Percentiles rank a stretch among this genome's conserved stretches.
Conservation (phyloP, 2,797 vertebrate species). For the Leptatherina wallacei region DNA sequence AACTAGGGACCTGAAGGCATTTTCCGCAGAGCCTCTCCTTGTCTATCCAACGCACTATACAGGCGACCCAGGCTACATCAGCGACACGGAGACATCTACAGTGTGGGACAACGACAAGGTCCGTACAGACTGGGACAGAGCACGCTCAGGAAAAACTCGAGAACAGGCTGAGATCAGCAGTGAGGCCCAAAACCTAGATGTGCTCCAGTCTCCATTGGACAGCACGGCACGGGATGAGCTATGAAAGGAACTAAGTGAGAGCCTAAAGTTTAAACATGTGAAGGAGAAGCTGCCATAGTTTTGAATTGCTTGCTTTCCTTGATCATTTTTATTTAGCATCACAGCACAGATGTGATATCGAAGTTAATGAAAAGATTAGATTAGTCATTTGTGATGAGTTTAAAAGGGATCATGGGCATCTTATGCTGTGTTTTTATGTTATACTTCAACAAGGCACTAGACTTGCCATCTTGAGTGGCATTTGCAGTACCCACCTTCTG, state of each 20-base stretch:
- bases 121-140: constrained; percentile 91
- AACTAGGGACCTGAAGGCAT: constrained; percentile 87
- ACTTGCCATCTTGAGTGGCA: constrained; percentile 76
- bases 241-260: constrained; percentile 72
- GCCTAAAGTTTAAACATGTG: constrained; percentile 21
- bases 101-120: constrained; percentile 91
- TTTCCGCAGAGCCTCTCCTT: constrained; percentile 92
- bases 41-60: constrained; percentile 95
- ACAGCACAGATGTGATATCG: constrained; percentile 36
- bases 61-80: constrained; percentile 90
- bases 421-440: constrained; percentile 24
- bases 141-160: constrained; percentile 88
- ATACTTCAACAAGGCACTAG: constrained; percentile 67
- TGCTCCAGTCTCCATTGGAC: constrained; percentile 90
- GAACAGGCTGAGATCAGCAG: constrained; percentile 89
- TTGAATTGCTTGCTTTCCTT: constrained; percentile 33
- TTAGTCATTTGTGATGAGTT: constrained; percentile 38
- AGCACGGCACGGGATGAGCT: constrained; percentile 91
- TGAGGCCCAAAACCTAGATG: constrained; percentile 89
- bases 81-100: constrained; percentile 94
- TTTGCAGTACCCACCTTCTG: constrained; percentile 72
- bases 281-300: constrained; percentile 10
- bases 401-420: constrained; percentile 55
- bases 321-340: constrained; percentile 36
- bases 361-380: constrained; percentile 22